Evolutionary conservation across 2,888 invertebrate genomes (phyloP), one percentile per base, ranked within the genome.

Genomic region (Epistrophella euchroma): DNA sequence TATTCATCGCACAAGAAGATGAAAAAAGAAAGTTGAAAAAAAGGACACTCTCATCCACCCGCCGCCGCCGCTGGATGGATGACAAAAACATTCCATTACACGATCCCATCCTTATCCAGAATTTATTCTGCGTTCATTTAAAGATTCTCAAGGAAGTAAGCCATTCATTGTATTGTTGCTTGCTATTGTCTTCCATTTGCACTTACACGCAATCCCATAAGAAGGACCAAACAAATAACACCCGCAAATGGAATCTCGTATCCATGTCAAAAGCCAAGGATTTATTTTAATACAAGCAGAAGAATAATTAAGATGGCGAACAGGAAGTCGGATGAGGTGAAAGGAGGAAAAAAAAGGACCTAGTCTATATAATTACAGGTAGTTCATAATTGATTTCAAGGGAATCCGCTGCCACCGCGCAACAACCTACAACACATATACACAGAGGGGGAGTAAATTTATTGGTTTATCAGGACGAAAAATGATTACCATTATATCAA

Each of bases 11-110:
- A 60, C 47, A 58, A 40, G 25, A 55, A 45, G n/a, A 50, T 35
- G 19, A 19, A 32, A 25, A 47, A 32, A 56, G 19, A 66, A 32
- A 66, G 47, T 17, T 9, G n/a, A 19, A 19, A 47, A 68, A 73
- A 70, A 73, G 75, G 66, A 85, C 76, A 68, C 75, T 75, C 68
- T 60, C 50, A 43, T 1, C 45, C 40, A 32, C 1, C 25, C 19
- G 40, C 55, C 19, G 0, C 35, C 37, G 22, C 2, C 43, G 17
- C 43, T 17, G 37, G 70, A 81, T 81, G 68, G 82, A 86, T 78
- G 86, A 86, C 86, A 86, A 82, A 86, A 82, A 82, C 86, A 86
- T 86, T 82, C 86, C 86, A 86, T 86, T 86, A 86, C 82, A 86
- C 60, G 77, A 77, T 73, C 77, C 66, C 82, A 66, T 82, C 71